phyloP scores from a whole-genome alignment of 2,113 vertebrate genomes.

The Pelecanoides urinatrix region DNA sequence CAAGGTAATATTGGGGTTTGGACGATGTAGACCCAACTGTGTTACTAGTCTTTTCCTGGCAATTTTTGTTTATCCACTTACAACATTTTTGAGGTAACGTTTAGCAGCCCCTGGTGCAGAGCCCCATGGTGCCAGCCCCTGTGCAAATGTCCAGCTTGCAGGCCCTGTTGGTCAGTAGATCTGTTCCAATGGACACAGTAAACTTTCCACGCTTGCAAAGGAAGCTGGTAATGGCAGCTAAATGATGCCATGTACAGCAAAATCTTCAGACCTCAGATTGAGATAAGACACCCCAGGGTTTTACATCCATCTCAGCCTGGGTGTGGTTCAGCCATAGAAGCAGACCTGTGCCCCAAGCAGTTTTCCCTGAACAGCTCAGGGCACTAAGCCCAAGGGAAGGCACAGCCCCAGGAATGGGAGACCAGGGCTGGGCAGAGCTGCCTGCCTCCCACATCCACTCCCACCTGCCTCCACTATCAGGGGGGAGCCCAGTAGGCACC shows the following conservation, averaged over 20 bases:
- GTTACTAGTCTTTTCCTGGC: background rate
- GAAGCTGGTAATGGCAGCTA: background rate
- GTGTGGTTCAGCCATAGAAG: background rate
- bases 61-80: background rate
- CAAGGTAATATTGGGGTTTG: background rate
- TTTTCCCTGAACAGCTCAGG: background rate
- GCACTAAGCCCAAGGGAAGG: background rate
- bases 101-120: background rate
- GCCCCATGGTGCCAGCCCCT: background rate
- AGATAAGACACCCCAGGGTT: background rate
- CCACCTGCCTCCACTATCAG: background rate
- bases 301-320: background rate
- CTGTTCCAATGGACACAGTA: background rate
- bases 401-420: background rate
- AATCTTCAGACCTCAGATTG: background rate
- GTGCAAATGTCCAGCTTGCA: background rate
- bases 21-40: background rate
- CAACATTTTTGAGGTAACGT: fast-evolving
- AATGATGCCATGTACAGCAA: background rate
- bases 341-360: background rate
- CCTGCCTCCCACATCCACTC: background rate
- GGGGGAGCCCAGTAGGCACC: background rate
- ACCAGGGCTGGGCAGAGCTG: background rate
- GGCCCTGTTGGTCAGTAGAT: background rate
- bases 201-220: background rate